Evolutionary conservation across 1,140 invertebrate genomes (phyloP).

Genomic region (Agraylea sexmaculata): DNA sequence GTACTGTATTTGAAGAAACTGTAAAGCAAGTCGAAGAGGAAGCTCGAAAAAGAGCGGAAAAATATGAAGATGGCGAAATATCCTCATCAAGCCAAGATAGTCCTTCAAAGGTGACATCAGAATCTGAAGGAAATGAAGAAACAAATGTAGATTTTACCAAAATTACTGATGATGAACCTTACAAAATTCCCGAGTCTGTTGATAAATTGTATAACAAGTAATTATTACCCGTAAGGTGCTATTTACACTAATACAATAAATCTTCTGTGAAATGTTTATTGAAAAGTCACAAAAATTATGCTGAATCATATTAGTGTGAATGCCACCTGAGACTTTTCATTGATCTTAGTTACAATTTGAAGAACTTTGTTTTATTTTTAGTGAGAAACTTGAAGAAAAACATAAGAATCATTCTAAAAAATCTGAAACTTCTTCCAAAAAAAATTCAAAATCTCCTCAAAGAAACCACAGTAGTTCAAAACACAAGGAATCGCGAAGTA

Average conservation of each 20-base stretch:
- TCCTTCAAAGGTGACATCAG: constrained; percentile 36
- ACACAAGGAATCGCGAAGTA: constrained; percentile 21
- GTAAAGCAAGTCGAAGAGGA: constrained; percentile 54
- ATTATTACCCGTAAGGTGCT: too few species aligned
- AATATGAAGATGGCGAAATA: constrained; percentile 51
- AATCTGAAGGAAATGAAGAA: too few species aligned
- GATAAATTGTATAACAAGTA: too few species aligned
- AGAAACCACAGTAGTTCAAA: constrained; percentile 23
- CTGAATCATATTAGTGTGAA: too few species aligned
- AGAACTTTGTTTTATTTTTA: too few species aligned
- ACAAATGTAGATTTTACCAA: constrained; percentile 36
- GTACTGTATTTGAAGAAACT: constrained; percentile 51
- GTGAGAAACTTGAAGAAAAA: too few species aligned
- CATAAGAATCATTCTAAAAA: constrained; percentile 24
- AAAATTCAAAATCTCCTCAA: constrained; percentile 22
- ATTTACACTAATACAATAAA: too few species aligned
- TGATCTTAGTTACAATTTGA: too few species aligned
- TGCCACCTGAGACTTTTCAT: too few species aligned
- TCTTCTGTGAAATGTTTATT: too few species aligned
- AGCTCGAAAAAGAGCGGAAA: constrained; percentile 46
- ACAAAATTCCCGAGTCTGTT: constrained; percentile 29
- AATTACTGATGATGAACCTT: too few species aligned
- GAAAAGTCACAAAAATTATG: too few species aligned
- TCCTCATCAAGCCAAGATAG: constrained; percentile 44
- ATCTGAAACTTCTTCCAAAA: constrained; percentile 23